Conservation (phyloP, 2,888 invertebrate species). For the Yponomeuta plumbellus region DNA sequence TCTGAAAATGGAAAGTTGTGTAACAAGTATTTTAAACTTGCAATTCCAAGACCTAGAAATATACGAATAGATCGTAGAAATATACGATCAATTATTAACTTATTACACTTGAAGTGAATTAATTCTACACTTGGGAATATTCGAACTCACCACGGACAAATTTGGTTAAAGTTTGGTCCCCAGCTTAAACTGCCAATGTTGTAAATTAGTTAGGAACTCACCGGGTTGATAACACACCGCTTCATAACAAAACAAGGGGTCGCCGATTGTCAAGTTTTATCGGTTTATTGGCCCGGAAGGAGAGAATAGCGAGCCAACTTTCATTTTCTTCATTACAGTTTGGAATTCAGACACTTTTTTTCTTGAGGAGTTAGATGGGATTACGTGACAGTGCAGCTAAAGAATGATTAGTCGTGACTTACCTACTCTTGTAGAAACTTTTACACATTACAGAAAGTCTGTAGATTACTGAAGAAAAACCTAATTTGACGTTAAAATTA, state of each 20-base stretch:
- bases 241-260: slow-evolving; percentile 3
- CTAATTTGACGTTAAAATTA: too few species aligned
- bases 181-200: neutral
- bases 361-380: neutral
- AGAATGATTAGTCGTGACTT: too few species aligned
- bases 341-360: slow-evolving; percentile 4
- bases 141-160: neutral
- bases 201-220: neutral
- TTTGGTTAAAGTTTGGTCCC: neutral
- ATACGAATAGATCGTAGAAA: neutral
- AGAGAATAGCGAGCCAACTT: neutral
- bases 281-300: slow-evolving; percentile 11
- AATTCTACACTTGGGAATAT: neutral
- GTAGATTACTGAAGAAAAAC: too few species aligned
- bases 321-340: slow-evolving; percentile 12
- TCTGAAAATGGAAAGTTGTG: neutral
- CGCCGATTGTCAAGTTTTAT: slow-evolving; percentile 8
- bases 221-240: neutral
- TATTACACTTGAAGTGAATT: neutral
- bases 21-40: neutral
- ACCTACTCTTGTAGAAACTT: too few species aligned
- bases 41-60: neutral
- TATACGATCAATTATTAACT: neutral
- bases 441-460: too few species aligned
- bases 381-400: neutral